Conservation (phyloP, 2,888 invertebrate genomes). For the Drosophila limbata region DNA sequence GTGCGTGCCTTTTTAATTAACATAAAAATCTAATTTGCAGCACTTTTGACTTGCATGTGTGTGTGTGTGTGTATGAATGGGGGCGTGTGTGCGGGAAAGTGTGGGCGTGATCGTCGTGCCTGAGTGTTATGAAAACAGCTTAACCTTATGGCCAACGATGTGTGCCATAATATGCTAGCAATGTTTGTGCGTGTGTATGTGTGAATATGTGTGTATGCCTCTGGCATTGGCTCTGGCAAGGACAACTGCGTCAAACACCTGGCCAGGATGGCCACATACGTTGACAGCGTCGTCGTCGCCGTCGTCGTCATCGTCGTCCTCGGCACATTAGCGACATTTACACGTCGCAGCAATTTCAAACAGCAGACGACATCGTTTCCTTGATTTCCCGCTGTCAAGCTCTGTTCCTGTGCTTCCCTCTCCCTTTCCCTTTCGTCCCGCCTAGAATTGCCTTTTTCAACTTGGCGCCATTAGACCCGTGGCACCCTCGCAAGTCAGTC, state of each 20-base stretch:
- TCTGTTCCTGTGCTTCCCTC: background rate
- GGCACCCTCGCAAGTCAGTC: slow-evolving; percentile 63
- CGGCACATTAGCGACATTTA: slow-evolving; percentile 77
- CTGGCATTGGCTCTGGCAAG: slow-evolving; percentile 73
- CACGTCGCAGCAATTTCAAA: slow-evolving; percentile 79
- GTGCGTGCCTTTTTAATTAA: slow-evolving; percentile 79
- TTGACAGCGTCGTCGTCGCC: slow-evolving; percentile 36
- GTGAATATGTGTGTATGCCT: slow-evolving; percentile 54
- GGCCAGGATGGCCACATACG: slow-evolving; percentile 53
- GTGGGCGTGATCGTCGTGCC: slow-evolving; percentile 20
- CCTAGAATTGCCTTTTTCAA: background rate
- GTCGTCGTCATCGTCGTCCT: slow-evolving; percentile 30
- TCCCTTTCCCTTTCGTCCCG: background rate
- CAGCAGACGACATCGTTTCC: slow-evolving; percentile 75
- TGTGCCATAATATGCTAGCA: slow-evolving; percentile 66
- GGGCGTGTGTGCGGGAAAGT: slow-evolving; percentile 5
- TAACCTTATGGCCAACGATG: slow-evolving; percentile 80
- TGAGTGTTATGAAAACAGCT: slow-evolving; percentile 74
- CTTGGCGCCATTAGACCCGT: slow-evolving; percentile 7
- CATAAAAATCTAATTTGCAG: slow-evolving; percentile 79
- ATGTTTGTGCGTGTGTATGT: slow-evolving; percentile 1
- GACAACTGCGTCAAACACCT: slow-evolving; percentile 62
- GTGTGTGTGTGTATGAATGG: slow-evolving; percentile 21
- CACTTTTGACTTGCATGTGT: slow-evolving; percentile 60
- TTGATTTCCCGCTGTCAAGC: slow-evolving; percentile 28